These are phyloP conservation scores for Timema cristinae DNA, from an alignment of 2,888 invertebrate genomes.

Conservation along the genomic window DNA sequence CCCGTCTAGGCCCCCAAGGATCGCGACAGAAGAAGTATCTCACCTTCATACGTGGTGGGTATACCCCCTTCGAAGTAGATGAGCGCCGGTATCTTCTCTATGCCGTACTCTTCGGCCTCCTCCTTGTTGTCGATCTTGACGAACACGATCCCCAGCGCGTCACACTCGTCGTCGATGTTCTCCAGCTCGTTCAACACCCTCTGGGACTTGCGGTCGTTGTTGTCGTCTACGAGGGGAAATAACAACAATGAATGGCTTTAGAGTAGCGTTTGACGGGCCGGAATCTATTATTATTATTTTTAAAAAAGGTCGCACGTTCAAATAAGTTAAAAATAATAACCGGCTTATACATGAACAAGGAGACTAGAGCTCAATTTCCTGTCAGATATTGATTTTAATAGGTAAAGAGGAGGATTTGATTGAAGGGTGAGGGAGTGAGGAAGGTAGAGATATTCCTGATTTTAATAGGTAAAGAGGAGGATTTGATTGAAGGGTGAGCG, in stretches of 20 bases:
- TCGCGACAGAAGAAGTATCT: not conserved
- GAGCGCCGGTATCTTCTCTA: conserved; percentile 80
- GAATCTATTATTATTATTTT: not conserved
- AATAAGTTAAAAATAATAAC: too few relatives aligned
- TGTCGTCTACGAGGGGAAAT: conserved; percentile 62
- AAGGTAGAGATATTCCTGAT: too few relatives aligned
- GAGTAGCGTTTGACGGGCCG: not conserved
- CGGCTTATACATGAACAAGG: too few relatives aligned
- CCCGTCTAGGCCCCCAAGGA: too few relatives aligned
- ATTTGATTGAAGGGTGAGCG: too few relatives aligned
- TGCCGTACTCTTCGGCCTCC: conserved; percentile 87
- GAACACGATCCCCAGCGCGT: conserved; percentile 81
- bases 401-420: too few relatives aligned
- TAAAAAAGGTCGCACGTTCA: not conserved
- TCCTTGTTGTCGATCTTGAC: conserved; percentile 89
- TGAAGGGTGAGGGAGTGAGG: too few relatives aligned
- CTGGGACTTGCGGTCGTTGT: conserved; percentile 83
- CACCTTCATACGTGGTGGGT: conserved; percentile 40
- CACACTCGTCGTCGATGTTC: conserved; percentile 92
- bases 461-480: too few relatives aligned
- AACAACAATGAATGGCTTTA: conserved; percentile 6
- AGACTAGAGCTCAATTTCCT: too few relatives aligned
- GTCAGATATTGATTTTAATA: too few relatives aligned
- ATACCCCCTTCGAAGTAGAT: conserved; percentile 56
- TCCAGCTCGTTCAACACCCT: conserved; percentile 82